Evolutionary conservation across 2,888 invertebrate species (phyloP).

Genomic region (Laspeyria flexula): DNA sequence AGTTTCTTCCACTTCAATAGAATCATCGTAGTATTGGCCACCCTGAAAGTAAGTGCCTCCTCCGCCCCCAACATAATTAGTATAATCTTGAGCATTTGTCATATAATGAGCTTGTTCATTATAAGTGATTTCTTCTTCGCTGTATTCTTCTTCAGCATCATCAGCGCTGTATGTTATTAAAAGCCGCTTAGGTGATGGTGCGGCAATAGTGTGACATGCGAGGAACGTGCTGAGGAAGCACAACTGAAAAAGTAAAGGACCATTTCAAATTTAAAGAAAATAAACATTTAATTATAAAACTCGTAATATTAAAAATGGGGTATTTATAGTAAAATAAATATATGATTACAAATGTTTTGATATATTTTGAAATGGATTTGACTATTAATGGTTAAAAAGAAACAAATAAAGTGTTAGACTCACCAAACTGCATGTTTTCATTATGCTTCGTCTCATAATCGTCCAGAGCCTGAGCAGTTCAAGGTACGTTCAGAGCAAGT

Average conservation of each 20-base stretch:
- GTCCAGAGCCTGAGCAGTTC: neutral
- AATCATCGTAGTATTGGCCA: neutral
- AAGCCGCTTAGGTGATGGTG: neutral
- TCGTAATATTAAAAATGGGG: no score
- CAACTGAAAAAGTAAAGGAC: neutral
- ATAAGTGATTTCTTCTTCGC: neutral
- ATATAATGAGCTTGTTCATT: no score
- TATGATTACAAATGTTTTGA: no score
- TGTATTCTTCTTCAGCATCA: neutral
- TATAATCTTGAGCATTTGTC: no score
- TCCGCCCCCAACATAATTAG: neutral
- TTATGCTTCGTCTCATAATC: neutral
- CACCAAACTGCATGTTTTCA: constrained; percentile 4
- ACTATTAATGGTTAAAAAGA: no score
- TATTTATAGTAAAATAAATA: no score
- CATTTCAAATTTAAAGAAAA: no score
- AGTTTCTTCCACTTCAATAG: neutral
- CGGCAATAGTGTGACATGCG: neutral
- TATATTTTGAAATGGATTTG: no score
- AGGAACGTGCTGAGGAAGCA: neutral
- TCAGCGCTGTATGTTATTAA: neutral
- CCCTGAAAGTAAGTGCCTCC: neutral
- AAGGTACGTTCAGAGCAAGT: neutral
- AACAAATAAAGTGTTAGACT: no score
- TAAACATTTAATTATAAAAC: no score